These are phyloP conservation scores for Poeciliopsis occidentalis DNA, from an alignment of 2,113 vertebrate genomes.

Conservation along the genomic window DNA sequence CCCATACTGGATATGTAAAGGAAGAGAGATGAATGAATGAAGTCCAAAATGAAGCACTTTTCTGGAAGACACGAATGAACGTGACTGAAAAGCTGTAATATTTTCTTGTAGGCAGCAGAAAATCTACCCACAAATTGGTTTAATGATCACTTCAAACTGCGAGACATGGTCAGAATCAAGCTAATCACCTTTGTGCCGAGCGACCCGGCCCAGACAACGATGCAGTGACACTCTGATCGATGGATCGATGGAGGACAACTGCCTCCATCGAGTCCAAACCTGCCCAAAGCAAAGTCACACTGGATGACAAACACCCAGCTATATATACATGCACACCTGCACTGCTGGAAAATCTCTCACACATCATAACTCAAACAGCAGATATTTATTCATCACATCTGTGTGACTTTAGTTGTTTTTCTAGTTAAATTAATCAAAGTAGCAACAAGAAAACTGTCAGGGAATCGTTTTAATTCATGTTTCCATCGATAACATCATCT, in stretches of 20 bases:
- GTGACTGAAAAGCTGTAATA: not conserved
- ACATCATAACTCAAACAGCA: not conserved
- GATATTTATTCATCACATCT: not conserved
- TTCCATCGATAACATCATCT: not conserved
- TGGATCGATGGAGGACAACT: not conserved
- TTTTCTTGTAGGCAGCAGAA: constrained; percentile 2
- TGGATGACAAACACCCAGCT: not conserved
- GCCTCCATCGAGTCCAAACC: not conserved
- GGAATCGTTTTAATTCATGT: not conserved
- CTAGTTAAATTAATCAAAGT: too few species aligned
- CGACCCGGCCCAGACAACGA: not conserved
- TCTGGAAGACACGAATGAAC: not conserved
- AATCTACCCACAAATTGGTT: not conserved
- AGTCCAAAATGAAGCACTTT: not conserved
- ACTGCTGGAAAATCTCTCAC: too few species aligned
- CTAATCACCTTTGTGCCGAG: not conserved
- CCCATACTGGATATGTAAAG: not conserved
- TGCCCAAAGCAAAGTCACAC: not conserved
- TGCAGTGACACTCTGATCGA: not conserved
- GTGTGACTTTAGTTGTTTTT: too few species aligned
- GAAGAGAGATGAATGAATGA: too few species aligned
- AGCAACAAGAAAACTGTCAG: too few species aligned
- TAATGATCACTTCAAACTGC: not conserved
- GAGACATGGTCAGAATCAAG: constrained; percentile 6
- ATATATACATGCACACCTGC: not conserved